A percentile compares a stretch with the other conserved stretches of the same genome.
Evolutionary conservation across 2,113 vertebrate species (phyloP).

Genomic region (Anhinga anhinga): DNA sequence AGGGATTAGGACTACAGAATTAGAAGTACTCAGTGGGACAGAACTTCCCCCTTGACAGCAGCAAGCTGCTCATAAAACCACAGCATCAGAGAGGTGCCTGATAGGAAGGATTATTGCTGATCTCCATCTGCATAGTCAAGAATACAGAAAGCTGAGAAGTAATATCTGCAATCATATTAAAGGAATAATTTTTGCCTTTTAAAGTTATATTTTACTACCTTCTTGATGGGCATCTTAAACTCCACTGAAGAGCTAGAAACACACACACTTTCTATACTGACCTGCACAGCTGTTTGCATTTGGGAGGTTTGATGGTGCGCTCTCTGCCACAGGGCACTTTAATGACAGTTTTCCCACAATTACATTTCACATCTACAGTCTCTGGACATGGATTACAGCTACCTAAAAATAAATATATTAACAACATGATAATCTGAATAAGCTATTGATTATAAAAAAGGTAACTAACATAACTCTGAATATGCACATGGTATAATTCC

Average conservation of each 20-base stretch:
- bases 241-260: neutral
- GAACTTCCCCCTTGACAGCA: neutral
- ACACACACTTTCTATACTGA: slow-evolving; percentile 28
- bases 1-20: neutral
- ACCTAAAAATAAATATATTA: slow-evolving; percentile 69
- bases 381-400: slow-evolving; percentile 89
- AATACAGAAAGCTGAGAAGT: neutral
- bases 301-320: slow-evolving; percentile 83
- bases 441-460: neutral
- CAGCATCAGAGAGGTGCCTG: neutral
- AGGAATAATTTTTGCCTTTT: neutral
- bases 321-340: slow-evolving; percentile 88
- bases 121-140: neutral
- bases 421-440: neutral
- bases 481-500: neutral
- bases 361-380: slow-evolving; percentile 83
- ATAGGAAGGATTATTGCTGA: neutral
- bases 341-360: slow-evolving; percentile 78
- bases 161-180: neutral
- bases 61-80: neutral
- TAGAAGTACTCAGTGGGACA: neutral
- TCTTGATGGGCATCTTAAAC: neutral
- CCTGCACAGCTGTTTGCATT: slow-evolving; percentile 85
- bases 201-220: neutral
- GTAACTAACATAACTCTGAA: neutral